Percentiles rank a stretch among this genome's conserved stretches.
phyloP scores from a whole-genome alignment of 2,113 vertebrate species.

The Albula glossodonta region DNA sequence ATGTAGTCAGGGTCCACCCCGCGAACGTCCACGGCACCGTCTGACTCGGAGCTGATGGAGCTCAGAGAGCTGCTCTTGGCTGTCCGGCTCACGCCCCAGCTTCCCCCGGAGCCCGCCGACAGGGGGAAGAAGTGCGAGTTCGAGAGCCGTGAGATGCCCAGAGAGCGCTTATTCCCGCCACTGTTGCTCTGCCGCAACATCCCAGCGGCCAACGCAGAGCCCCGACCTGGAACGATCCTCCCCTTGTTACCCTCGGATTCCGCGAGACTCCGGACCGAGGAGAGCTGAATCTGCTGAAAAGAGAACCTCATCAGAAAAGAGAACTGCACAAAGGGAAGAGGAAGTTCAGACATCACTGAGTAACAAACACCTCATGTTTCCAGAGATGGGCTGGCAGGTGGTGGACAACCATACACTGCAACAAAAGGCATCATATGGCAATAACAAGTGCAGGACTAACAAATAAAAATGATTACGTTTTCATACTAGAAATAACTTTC shows the following conservation, averaged over 20 bases:
- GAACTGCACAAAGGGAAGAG: constrained; percentile 6
- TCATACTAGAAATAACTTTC: neutral
- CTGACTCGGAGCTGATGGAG: constrained; percentile 65
- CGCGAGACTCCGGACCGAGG: constrained; percentile 50
- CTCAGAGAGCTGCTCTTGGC: constrained; percentile 72
- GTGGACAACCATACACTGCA: neutral
- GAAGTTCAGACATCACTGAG: constrained; percentile 1
- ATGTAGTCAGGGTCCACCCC: constrained; percentile 85
- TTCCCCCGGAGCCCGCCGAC: constrained; percentile 40
- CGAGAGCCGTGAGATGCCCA: constrained; percentile 79
- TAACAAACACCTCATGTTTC: neutral
- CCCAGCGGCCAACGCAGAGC: constrained; percentile 53
- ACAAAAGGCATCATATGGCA: neutral
- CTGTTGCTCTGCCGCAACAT: constrained; percentile 73
- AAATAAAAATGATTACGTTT: neutral
- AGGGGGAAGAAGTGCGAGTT: constrained; percentile 75
- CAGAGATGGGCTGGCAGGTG: neutral
- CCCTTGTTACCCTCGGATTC: constrained; percentile 53
- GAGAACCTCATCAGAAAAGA: constrained; percentile 6
- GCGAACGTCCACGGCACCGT: constrained; percentile 69
- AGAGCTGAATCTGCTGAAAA: constrained; percentile 25
- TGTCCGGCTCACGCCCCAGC: constrained; percentile 68
- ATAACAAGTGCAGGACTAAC: too few species aligned
- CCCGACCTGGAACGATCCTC: constrained; percentile 55
- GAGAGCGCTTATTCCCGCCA: constrained; percentile 79